A percentile compares a stretch with the other conserved stretches of the same genome.
Conservation (phyloP, 2,113 vertebrate genomes). For the Mesocricetus auratus region DNA sequence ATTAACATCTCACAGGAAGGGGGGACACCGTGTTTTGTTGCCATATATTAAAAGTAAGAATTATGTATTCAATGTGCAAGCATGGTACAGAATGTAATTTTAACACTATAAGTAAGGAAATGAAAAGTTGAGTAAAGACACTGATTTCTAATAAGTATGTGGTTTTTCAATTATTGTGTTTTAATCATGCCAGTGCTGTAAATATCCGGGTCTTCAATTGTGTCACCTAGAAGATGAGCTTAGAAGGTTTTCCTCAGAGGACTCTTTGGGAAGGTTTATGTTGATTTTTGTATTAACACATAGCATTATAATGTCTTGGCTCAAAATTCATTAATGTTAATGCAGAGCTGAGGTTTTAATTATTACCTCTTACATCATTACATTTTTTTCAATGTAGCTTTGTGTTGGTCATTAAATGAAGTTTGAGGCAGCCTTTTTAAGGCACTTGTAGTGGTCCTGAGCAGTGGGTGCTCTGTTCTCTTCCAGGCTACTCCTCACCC, state of each 20-base stretch:
- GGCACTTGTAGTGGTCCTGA: background rate
- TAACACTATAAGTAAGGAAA: background rate
- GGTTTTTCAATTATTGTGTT: background rate
- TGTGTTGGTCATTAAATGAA: constrained; percentile 3
- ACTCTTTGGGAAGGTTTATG: background rate
- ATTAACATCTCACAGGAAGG: background rate
- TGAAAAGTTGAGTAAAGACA: constrained; percentile 32
- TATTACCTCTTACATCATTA: background rate
- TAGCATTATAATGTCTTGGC: constrained; percentile 22
- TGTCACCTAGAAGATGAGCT: constrained; percentile 11
- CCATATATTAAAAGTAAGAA: background rate
- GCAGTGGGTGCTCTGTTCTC: background rate
- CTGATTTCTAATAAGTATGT: background rate
- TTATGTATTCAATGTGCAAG: background rate
- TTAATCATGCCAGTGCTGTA: background rate
- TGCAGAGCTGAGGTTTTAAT: background rate
- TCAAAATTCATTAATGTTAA: constrained; percentile 60
- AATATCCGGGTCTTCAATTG: constrained; percentile 50
- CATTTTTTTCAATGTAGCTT: constrained; percentile 10
- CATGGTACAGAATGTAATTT: background rate
- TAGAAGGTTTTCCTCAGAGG: background rate
- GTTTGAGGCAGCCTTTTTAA: background rate
- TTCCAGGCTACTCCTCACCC: background rate
- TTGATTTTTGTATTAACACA: background rate
- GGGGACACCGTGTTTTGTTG: background rate